Conservation (phyloP, 2,797 vertebrate species). For the Myotis planiceps region DNA sequence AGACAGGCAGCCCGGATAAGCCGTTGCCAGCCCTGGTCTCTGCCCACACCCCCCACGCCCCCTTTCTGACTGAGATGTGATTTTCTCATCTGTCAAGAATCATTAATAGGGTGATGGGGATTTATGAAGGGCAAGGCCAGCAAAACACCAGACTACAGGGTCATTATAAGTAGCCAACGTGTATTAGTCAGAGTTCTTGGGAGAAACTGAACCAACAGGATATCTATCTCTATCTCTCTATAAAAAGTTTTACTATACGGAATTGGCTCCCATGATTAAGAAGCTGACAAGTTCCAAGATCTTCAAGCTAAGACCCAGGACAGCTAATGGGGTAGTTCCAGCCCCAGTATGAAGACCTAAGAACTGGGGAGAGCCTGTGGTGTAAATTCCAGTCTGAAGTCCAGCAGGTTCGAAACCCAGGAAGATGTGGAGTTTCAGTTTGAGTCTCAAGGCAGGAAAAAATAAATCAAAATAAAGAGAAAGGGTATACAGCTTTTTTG, state of each 20-base stretch:
- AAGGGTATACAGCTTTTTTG: no score
- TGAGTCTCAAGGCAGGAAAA: neutral
- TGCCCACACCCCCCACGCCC: no score
- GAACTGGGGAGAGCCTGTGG: neutral
- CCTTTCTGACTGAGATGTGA: conserved; percentile 44
- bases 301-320: neutral
- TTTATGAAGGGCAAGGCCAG: conserved; percentile 30
- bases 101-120: conserved; percentile 24
- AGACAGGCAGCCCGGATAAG: neutral
- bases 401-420: neutral
- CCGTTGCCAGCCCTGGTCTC: neutral
- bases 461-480: no score
- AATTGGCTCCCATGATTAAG: neutral
- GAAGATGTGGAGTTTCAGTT: neutral
- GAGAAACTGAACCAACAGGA: neutral
- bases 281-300: neutral
- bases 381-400: neutral
- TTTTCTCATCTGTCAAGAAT: conserved; percentile 38
- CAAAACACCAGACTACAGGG: neutral
- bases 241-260: neutral
- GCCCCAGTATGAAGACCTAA: neutral
- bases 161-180: neutral
- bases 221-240: neutral
- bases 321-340: neutral
- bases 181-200: neutral